Evolutionary conservation across 2,113 vertebrate species (phyloP).

Genomic region (Porphyrio hochstetteri): DNA sequence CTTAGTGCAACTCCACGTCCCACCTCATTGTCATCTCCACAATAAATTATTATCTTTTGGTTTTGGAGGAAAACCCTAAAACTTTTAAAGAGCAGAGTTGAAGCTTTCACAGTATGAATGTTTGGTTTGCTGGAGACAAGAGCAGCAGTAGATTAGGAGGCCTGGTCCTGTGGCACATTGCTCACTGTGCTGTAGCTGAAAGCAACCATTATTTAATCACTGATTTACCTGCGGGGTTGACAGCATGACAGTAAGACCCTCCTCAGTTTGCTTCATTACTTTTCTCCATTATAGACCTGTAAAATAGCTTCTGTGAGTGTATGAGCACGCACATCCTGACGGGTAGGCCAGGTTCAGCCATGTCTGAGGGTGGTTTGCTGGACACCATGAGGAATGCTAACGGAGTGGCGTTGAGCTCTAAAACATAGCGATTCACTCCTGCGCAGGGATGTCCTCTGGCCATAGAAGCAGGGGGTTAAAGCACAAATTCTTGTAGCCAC

Average conservation of each 20-base stretch:
- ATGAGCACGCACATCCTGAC: background rate
- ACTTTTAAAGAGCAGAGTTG: background rate
- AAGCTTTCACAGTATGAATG: background rate
- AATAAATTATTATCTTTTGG: background rate
- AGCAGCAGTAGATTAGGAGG: background rate
- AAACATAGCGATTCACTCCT: fast-evolving
- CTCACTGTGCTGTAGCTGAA: background rate
- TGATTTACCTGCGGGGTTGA: background rate
- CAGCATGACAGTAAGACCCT: background rate
- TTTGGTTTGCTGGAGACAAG: background rate
- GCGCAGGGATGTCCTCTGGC: background rate
- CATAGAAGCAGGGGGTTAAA: background rate
- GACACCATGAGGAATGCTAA: background rate
- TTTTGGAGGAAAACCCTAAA: background rate
- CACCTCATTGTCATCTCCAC: background rate
- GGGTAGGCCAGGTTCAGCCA: background rate
- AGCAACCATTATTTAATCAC: background rate
- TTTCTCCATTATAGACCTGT: background rate
- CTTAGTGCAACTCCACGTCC: background rate
- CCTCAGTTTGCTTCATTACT: background rate
- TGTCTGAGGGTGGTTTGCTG: background rate
- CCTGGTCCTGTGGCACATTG: background rate
- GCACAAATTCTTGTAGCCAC: background rate
- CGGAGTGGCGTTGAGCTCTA: fast-evolving
- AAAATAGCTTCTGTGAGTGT: background rate